Percentiles rank a stretch among this genome's conserved stretches.
Conservation (phyloP, 2,888 invertebrate species). For the Monochamus alternatus region DNA sequence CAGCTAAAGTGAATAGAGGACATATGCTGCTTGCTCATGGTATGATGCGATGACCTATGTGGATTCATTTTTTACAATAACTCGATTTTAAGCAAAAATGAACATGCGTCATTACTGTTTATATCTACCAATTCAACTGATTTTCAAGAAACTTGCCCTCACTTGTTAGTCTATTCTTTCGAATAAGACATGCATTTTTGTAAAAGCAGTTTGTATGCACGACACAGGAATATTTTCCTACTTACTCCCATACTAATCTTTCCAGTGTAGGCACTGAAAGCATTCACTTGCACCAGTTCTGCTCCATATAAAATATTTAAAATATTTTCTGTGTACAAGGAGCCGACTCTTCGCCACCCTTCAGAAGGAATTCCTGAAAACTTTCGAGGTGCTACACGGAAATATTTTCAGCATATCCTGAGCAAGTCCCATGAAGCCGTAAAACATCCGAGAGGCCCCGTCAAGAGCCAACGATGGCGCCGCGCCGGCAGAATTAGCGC, state of each 20-base stretch:
- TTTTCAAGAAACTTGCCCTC: no score
- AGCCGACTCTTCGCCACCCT: background rate
- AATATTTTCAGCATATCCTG: constrained; percentile 23
- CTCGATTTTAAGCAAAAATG: no score
- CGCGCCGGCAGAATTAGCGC: constrained; percentile 45
- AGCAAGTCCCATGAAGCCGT: constrained; percentile 23
- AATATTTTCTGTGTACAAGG: constrained; percentile 19
- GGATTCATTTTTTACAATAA: no score
- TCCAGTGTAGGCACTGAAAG: background rate
- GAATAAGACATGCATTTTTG: no score
- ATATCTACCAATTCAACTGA: no score
- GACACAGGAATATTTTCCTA: no score
- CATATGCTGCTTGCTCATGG: no score
- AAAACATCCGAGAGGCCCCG: constrained; percentile 23
- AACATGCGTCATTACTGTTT: no score
- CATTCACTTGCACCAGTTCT: background rate
- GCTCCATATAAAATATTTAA: constrained; percentile 19
- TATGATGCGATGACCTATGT: no score
- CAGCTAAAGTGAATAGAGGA: no score
- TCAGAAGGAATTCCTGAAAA: constrained; percentile 17
- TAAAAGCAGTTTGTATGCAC: no score
- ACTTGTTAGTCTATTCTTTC: no score
- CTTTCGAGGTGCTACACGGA: constrained; percentile 28
- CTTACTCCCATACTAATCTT: background rate
- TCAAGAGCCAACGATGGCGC: constrained; percentile 24